Percentiles rank a stretch among this genome's conserved stretches.
Evolutionary conservation across 2,888 invertebrate genomes (phyloP).

Genomic region (Hesperia comma): DNA sequence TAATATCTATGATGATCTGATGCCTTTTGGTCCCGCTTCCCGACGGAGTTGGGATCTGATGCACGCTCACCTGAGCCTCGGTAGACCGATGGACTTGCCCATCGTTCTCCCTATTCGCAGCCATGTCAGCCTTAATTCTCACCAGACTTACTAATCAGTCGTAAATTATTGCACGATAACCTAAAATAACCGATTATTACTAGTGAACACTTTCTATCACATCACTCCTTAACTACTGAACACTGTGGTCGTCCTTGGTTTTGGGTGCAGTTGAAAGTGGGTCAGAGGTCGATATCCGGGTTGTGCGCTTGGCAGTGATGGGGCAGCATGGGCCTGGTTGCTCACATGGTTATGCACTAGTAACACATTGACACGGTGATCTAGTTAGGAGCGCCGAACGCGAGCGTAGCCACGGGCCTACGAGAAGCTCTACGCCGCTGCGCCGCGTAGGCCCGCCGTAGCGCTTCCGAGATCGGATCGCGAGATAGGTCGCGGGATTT

Average conservation of each 20-base stretch:
- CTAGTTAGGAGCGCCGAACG: conserved; percentile 63
- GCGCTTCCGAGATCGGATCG: conserved; percentile 67
- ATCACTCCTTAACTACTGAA: too few relatives aligned
- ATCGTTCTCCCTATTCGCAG: conserved; percentile 68
- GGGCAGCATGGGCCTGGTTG: conserved; percentile 52
- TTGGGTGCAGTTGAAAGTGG: conserved; percentile 69
- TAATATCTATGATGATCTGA: conserved; percentile 81
- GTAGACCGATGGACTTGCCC: conserved; percentile 73
- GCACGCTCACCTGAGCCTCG: conserved; percentile 78
- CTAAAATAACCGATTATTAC: conserved; percentile 47
- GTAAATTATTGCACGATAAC: conserved; percentile 52
- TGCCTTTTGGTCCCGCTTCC: conserved; percentile 73
- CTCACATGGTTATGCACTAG: conserved; percentile 49
- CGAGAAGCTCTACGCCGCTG: conserved; percentile 69
- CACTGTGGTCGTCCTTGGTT: conserved; percentile 56
- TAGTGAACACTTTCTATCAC: too few relatives aligned
- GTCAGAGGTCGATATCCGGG: conserved; percentile 73
- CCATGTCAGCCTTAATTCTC: conserved; percentile 59
- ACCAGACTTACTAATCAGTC: conserved; percentile 59
- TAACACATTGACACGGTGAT: conserved; percentile 71
- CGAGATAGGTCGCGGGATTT: conserved; percentile 56
- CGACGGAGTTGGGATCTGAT: conserved; percentile 70
- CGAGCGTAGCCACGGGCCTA: conserved; percentile 78
- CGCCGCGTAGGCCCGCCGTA: conserved; percentile 57
- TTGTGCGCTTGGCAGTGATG: conserved; percentile 68